Percentiles rank a stretch among this genome's conserved stretches.
phyloP scores from a whole-genome alignment of 2,888 invertebrate genomes.

The Leptinotarsa peninsularis region DNA sequence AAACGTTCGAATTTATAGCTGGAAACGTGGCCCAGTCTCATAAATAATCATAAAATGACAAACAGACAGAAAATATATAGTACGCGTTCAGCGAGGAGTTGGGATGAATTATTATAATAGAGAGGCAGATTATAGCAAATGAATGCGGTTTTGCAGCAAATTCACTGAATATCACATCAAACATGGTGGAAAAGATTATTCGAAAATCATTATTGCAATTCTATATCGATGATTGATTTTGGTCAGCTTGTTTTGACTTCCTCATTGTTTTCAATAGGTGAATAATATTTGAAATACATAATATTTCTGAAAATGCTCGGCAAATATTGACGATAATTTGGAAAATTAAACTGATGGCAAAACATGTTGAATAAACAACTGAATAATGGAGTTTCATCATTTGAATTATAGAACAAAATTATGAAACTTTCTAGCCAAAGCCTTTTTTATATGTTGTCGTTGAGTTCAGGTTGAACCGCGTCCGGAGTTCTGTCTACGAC shows the following conservation, averaged over 20 bases:
- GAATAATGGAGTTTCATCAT: neutral
- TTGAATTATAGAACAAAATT: too few relatives aligned
- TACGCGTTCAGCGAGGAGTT: neutral
- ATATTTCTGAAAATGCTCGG: neutral
- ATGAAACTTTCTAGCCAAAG: too few relatives aligned
- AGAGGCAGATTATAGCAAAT: conserved; percentile 6
- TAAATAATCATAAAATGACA: neutral
- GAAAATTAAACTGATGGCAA: neutral
- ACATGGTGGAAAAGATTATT: conserved; percentile 1
- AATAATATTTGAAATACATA: neutral
- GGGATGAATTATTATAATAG: conserved; percentile 2
- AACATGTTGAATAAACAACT: neutral
- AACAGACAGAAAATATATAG: conserved; percentile 1
- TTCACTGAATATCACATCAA: conserved; percentile 2
- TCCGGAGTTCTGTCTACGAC: too few relatives aligned
- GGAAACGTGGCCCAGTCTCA: neutral
- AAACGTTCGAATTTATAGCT: neutral
- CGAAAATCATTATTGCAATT: neutral
- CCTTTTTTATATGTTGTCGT: too few relatives aligned
- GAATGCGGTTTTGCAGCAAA: conserved; percentile 4
- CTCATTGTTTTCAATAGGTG: neutral
- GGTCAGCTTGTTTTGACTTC: neutral
- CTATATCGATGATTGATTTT: neutral
- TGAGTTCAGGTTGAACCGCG: too few relatives aligned
- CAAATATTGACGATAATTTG: neutral